Evolutionary conservation across 2,888 invertebrate genomes (phyloP), one percentile per base, ranked within the genome.

Genomic region (Dolichopus griseipennis): DNA sequence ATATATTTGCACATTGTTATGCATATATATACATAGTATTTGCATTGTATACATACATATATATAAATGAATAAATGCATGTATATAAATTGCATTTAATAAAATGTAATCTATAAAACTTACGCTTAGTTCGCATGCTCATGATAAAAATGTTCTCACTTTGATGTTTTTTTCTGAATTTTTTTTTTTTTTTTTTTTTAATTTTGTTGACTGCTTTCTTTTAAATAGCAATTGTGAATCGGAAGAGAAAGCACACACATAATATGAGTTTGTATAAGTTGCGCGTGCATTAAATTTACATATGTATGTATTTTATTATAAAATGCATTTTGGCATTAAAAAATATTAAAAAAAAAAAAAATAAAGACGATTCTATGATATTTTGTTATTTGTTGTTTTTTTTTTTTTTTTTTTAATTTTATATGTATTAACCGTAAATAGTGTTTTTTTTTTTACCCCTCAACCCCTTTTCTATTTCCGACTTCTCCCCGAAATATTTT

Each of bases 91-190:
- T n/a, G 52, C 52, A 52, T 52, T 12, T 52, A 52, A 52, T 10
- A 52, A 6, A 52, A 52, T 18, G 18, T 52, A 52, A 63, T 63
- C 27, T 63, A 63, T 22, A 22, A 63, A 63, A 63, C 63, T 63
- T 63, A 63, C 63, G 63, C 63, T 63, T 63, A 63, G 63, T 63
- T 63, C 63, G 63, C 63, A 63, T 63, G 63, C 63, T 63, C 63
- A 9, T 52, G 52, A 52, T 52, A 52, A 52, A 41, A 52, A 52
- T n/a, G 52, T 52, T 52, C 18, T 52, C 52, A 15, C 52, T 10
- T 4, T 37, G 37, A 7, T 37, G 37, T 37, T 37, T 37, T 27
- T 27, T 27, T 27, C 27, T 37, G 37, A 15, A 43, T 43, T 43
- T 12, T 43, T 9, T 10, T 43, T 43, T 43, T 43, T 43, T 43